Evolutionary conservation across 2,113 vertebrate genomes (phyloP).

Genomic region (Xiphorhynchus elegans): DNA sequence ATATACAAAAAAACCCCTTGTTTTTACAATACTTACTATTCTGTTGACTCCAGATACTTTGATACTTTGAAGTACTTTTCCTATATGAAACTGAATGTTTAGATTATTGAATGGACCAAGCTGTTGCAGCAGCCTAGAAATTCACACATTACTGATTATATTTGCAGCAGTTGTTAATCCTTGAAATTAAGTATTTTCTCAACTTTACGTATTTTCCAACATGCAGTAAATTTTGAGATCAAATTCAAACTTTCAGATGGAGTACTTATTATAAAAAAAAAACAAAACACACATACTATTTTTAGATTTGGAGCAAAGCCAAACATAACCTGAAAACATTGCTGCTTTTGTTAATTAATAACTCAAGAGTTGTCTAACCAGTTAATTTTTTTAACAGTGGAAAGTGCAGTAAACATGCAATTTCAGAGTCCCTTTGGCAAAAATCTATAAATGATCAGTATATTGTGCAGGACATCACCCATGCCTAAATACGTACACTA

Average conservation of each 20-base stretch:
- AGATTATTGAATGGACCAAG: background rate
- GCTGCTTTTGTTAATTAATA: background rate
- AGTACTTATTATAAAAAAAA: background rate
- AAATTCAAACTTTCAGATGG: background rate
- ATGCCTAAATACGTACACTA: background rate
- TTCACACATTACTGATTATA: background rate
- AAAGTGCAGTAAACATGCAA: background rate
- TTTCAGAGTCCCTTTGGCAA: background rate
- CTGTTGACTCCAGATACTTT: background rate
- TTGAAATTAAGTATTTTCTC: background rate
- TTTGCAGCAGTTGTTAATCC: background rate
- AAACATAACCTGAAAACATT: conserved; percentile 3
- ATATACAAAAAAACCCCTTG: background rate
- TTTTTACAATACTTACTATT: background rate
- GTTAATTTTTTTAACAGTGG: background rate
- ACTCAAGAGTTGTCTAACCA: background rate
- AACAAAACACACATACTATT: background rate
- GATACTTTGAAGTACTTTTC: background rate
- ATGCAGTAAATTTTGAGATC: background rate
- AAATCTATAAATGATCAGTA: background rate
- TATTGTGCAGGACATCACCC: background rate
- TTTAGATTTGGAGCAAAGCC: background rate
- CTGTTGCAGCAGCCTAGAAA: background rate
- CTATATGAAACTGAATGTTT: background rate
- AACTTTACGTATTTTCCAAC: background rate